phyloP scores from a whole-genome alignment of 2,797 vertebrate genomes.

The Coluber constrictor region DNA sequence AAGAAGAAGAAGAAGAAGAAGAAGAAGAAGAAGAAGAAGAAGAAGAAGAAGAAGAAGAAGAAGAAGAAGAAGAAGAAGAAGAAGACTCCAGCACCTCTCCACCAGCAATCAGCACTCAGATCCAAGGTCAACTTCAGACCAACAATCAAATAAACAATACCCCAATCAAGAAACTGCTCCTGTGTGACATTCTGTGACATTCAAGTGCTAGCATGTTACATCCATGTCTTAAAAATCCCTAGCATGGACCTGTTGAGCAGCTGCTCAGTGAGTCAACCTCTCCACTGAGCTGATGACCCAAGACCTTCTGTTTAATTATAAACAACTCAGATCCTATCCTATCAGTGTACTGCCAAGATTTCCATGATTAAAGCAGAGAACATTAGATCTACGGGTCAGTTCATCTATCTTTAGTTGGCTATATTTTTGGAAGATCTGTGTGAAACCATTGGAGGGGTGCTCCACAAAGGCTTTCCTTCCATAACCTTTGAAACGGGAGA shows the following conservation, averaged over 20 bases:
- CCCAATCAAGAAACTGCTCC: no score
- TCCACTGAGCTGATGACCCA: neutral
- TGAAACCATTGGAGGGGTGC: neutral
- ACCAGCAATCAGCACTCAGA: no score
- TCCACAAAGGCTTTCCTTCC: neutral
- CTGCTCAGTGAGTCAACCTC: neutral
- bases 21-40: no score
- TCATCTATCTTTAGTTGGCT: neutral
- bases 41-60: no score
- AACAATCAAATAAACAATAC: no score
- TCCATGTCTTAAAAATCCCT: neutral
- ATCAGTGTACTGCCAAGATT: neutral
- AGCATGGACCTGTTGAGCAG: neutral
- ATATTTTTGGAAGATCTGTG: neutral
- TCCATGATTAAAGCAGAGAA: neutral
- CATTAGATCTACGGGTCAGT: neutral
- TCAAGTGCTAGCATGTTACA: neutral
- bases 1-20: no score
- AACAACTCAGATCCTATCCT: neutral
- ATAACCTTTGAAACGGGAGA: neutral
- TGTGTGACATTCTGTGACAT: no score
- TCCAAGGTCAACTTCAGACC: no score
- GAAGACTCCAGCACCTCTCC: no score
- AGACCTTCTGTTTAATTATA: neutral
- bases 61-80: rapidly evolving